These are phyloP conservation scores for Chromobotia macracanthus DNA, from an alignment of 2,797 vertebrate species.

Conservation along the genomic window DNA sequence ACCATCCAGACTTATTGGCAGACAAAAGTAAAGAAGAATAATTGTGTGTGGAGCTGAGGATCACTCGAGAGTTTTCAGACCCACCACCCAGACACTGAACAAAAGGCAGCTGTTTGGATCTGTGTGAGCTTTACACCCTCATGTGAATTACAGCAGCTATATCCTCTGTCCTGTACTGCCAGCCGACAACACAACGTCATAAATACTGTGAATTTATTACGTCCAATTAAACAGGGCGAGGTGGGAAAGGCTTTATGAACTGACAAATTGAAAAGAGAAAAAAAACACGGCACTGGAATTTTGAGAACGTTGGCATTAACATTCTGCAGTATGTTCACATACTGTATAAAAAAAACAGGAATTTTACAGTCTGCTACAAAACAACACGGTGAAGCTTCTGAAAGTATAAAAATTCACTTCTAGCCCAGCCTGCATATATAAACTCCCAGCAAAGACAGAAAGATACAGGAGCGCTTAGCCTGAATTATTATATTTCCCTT, in stretches of 20 bases:
- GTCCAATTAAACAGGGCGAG: constrained; percentile 40
- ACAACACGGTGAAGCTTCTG: neutral
- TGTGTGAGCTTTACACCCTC: constrained; percentile 46
- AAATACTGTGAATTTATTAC: constrained; percentile 48
- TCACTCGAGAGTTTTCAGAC: constrained; percentile 20
- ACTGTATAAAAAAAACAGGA: neutral
- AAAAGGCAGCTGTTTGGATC: constrained; percentile 52
- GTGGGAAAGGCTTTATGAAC: constrained; percentile 39
- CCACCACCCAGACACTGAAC: constrained; percentile 34
- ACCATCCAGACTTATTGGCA: too few species aligned
- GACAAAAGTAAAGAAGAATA: neutral
- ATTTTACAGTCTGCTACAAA: neutral
- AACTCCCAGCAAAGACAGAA: neutral
- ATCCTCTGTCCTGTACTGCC: constrained; percentile 43
- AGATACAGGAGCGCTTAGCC: neutral
- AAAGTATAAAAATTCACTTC: neutral
- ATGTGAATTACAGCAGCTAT: constrained; percentile 52
- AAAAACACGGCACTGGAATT: constrained; percentile 25
- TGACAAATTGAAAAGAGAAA: constrained; percentile 32
- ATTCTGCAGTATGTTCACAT: neutral
- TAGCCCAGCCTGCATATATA: neutral
- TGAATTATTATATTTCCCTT: neutral
- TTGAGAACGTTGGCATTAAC: neutral
- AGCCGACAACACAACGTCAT: constrained; percentile 40
- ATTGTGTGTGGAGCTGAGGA: neutral